phyloP scores from a whole-genome alignment of 2,797 vertebrate species.

The Alcedo atthis region DNA sequence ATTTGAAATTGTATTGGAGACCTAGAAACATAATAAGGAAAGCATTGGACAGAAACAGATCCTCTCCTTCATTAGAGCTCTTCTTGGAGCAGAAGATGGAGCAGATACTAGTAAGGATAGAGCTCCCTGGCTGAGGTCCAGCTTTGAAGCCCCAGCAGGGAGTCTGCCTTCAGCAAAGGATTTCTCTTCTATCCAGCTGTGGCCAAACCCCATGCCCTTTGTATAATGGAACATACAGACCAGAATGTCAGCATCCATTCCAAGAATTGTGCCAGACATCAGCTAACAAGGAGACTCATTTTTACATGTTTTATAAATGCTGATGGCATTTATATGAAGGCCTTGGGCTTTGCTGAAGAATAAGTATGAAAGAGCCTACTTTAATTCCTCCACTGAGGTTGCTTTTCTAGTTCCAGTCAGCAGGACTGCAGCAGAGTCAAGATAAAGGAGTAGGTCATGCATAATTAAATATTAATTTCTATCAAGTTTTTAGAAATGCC shows the following conservation, averaged over 20 bases:
- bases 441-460: conserved; percentile 19
- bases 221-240: conserved; percentile 26
- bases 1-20: neutral
- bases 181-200: conserved; percentile 5
- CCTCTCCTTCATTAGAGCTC: neutral
- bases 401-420: neutral
- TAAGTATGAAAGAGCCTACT: neutral
- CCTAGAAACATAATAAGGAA: neutral
- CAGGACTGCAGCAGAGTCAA: neutral
- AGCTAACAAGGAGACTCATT: conserved; percentile 33
- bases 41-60: neutral
- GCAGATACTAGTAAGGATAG: neutral
- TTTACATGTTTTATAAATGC: conserved; percentile 39
- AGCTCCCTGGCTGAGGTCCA: conserved; percentile 48
- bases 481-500: neutral
- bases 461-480: conserved; percentile 52
- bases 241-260: conserved; percentile 14
- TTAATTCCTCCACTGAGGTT: conserved; percentile 20
- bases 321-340: neutral
- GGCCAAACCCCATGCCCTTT: conserved; percentile 9
- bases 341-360: conserved; percentile 20
- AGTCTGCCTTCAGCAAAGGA: conserved; percentile 3
- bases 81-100: neutral
- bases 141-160: conserved; percentile 42
- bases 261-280: conserved; percentile 24